These are phyloP conservation scores for Cepaea nemoralis DNA, from an alignment of 1,140 invertebrate genomes.

Conservation along the genomic window DNA sequence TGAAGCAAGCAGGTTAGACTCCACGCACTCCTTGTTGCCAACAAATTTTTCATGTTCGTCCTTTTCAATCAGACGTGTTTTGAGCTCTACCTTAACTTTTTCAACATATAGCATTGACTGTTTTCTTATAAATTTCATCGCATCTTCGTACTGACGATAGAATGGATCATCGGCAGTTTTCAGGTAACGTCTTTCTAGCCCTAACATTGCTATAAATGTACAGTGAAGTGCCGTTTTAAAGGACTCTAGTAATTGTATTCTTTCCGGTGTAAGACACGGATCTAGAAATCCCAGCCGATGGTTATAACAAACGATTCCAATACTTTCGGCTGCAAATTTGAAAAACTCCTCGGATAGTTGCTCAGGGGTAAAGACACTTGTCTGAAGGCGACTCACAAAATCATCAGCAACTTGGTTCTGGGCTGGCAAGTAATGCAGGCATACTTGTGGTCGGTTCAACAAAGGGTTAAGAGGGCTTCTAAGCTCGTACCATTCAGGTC, in stretches of 20 bases:
- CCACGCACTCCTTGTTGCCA: background rate
- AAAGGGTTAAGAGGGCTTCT: conserved; percentile 19
- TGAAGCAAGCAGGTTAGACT: conserved; percentile 28
- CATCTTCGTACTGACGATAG: conserved; percentile 7
- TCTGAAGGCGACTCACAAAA: conserved; percentile 5
- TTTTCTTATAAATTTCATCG: conserved; percentile 23
- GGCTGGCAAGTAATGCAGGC: conserved; percentile 21
- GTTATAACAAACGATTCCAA: conserved; percentile 37
- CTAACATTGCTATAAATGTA: conserved; percentile 16
- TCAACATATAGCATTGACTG: conserved; percentile 8
- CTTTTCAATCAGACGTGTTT: background rate
- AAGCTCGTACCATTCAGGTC: conserved; percentile 23
- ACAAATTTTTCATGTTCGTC: background rate
- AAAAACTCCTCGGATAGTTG: conserved; percentile 21
- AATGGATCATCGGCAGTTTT: conserved; percentile 2
- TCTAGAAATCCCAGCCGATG: conserved; percentile 25
- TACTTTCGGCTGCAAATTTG: conserved; percentile 31
- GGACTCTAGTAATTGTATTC: background rate
- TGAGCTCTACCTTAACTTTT: background rate
- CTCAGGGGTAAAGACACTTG: background rate
- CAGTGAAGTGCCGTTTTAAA: background rate
- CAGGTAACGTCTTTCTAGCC: conserved; percentile 25
- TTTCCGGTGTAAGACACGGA: background rate
- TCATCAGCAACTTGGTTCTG: conserved; percentile 33
- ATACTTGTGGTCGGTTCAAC: conserved; percentile 4